phyloP scores from a whole-genome alignment of 1,140 invertebrate genomes.

The Octopus bimaculoides region DNA sequence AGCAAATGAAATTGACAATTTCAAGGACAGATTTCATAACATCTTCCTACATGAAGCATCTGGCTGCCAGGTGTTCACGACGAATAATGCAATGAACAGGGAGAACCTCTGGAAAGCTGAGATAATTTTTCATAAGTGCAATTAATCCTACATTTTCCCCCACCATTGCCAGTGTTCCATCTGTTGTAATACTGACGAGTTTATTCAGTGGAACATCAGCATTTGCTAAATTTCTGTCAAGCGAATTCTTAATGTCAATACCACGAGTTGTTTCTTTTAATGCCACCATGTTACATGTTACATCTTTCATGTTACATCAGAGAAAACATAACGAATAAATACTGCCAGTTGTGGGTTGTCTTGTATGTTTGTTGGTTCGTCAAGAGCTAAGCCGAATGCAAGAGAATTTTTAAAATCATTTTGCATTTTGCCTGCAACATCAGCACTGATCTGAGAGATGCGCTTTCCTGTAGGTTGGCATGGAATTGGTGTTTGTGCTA shows the following conservation, averaged over 20 bases:
- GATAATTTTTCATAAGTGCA: too few species aligned
- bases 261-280: background rate
- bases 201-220: background rate
- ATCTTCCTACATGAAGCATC: background rate
- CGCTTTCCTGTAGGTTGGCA: too few species aligned
- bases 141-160: background rate
- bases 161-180: background rate
- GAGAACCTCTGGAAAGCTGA: background rate
- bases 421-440: too few species aligned
- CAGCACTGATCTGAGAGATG: too few species aligned
- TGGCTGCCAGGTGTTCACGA: background rate
- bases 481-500: too few species aligned
- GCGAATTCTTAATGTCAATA: background rate
- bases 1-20: background rate
- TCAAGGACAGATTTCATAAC: background rate
- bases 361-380: background rate
- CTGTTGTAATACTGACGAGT: conserved; percentile 1
- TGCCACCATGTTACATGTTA: background rate
- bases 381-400: background rate
- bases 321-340: background rate
- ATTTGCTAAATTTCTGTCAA: background rate
- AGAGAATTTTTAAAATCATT: background rate
- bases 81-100: background rate
- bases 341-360: background rate
- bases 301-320: background rate